These are phyloP conservation scores for Indicator indicator DNA, from an alignment of 2,113 vertebrate species.

Conservation along the genomic window DNA sequence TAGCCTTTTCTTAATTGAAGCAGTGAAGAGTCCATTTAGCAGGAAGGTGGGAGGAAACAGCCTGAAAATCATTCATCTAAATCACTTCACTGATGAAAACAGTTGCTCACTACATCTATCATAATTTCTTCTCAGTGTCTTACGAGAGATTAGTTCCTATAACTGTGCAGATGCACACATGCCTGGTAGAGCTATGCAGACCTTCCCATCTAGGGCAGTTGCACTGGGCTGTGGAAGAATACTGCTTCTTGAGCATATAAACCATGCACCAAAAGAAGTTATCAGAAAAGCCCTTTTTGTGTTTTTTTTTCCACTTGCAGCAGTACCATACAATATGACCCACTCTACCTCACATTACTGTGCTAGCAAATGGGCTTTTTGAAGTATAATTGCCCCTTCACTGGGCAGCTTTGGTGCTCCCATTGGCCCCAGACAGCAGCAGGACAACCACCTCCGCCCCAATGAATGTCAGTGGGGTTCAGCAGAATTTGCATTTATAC, in stretches of 20 bases:
- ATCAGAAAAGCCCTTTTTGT: background rate
- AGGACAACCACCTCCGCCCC: background rate
- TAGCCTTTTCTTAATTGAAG: slow-evolving; percentile 29
- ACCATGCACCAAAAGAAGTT: background rate
- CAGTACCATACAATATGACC: background rate
- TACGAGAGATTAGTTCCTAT: background rate
- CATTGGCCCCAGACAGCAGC: fast-evolving
- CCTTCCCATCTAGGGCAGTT: background rate
- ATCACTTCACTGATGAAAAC: slow-evolving; percentile 36
- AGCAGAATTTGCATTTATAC: background rate
- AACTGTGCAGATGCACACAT: background rate
- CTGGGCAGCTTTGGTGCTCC: background rate
- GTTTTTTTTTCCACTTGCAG: background rate
- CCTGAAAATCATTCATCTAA: slow-evolving; percentile 49
- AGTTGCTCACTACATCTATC: slow-evolving; percentile 43
- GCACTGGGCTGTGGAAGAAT: background rate
- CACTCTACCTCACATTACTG: fast-evolving
- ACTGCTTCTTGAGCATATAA: background rate
- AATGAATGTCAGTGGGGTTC: background rate
- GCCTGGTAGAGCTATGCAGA: background rate
- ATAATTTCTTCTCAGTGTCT: slow-evolving; percentile 15
- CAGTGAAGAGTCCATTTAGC: slow-evolving; percentile 55
- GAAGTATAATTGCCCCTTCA: background rate
- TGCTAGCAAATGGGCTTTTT: background rate
- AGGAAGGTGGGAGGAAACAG: slow-evolving; percentile 46